Base-by-base conservation (phyloP, 1,140 invertebrate genomes). In the Bicyclus anynana region DNA sequence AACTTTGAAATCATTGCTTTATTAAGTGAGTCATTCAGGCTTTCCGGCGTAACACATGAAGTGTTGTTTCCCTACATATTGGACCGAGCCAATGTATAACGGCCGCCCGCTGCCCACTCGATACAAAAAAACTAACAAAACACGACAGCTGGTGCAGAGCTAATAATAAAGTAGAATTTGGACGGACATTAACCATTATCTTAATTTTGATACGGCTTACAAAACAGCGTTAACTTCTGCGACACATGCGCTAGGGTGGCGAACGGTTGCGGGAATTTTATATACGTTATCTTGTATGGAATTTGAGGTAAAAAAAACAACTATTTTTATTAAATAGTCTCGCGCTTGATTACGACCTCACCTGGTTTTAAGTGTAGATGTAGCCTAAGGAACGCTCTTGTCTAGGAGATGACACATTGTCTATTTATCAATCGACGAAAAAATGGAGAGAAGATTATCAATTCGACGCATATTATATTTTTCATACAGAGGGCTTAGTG, bases 151-250 rank as follows among this genome's bases (percentile, higher is more conserved):
- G 77, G 59, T 72, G 60, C 65, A 63, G 61, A 65, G 69, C 70
- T 78, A 77, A 82, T 75, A 86, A 79, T 76, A 80, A 76, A 80
- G 72, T 79, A 74, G 74, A 78, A 79, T 77, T 75, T 76, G 60
- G 69, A 69, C 73, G 77, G 77, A 75, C 75, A 78, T 74, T 73
- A 77, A 72, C 65, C 69, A 87, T 85, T 87, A 87, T 85, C 84
- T 85, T 77, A 85, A 85, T 85, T 81, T 77, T 82, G 74, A 84
- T 84, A 85, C 77, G 77, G 73, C 65, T 69, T 69, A 87, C 82
- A 85, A 87, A 87, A 84, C 58, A 77, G 74, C 80, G 77, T 82
- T 76, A 80, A 77, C 65, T 76, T 56, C 59, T 66, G 75, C 70
- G 74, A 85, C 82, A 87, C 85, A 72, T 87, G 84, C 47, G 33